Percentiles rank a stretch among this genome's conserved stretches.
phyloP scores from a whole-genome alignment of 2,797 vertebrate species.

The Trachurus trachurus region DNA sequence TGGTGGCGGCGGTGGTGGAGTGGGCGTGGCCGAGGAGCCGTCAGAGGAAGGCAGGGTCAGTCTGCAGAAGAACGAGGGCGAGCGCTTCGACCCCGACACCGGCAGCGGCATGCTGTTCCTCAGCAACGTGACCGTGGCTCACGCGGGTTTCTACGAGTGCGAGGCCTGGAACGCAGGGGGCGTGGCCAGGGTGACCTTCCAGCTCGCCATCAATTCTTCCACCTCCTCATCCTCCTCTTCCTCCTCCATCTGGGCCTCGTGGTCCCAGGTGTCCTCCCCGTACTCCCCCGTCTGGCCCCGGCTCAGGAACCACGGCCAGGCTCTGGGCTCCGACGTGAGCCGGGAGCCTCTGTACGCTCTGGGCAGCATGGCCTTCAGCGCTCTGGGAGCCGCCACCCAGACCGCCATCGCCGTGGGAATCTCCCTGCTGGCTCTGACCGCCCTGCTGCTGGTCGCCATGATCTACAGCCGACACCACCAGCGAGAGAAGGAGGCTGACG shows the following conservation, averaged over 20 bases:
- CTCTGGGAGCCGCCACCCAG: conserved; percentile 91
- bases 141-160: conserved; percentile 92
- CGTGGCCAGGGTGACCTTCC: conserved; percentile 88
- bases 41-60: conserved; percentile 64
- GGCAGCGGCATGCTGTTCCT: conserved; percentile 94
- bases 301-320: conserved; percentile 72
- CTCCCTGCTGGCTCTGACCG: conserved; percentile 90
- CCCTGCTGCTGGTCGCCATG: conserved; percentile 89
- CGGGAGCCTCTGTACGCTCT: conserved; percentile 87
- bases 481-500: conserved; percentile 83
- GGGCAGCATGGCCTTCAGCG: conserved; percentile 93
- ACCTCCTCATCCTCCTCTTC: conserved; percentile 86
- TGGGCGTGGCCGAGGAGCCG: conserved; percentile 45
- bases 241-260: conserved; percentile 87
- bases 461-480: conserved; percentile 91
- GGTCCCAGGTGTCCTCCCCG: conserved; percentile 72
- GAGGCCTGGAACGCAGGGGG: conserved; percentile 94
- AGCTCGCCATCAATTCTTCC: conserved; percentile 90
- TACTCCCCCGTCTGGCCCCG: conserved; percentile 75
- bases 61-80: conserved; percentile 74
- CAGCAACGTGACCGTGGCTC: conserved; percentile 91
- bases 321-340: conserved; percentile 82
- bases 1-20: conserved; percentile 38
- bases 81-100: conserved; percentile 87
- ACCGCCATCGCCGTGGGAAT: conserved; percentile 91